phyloP scores from a whole-genome alignment of 2,113 vertebrate species.

The Leucopternis melanops region DNA sequence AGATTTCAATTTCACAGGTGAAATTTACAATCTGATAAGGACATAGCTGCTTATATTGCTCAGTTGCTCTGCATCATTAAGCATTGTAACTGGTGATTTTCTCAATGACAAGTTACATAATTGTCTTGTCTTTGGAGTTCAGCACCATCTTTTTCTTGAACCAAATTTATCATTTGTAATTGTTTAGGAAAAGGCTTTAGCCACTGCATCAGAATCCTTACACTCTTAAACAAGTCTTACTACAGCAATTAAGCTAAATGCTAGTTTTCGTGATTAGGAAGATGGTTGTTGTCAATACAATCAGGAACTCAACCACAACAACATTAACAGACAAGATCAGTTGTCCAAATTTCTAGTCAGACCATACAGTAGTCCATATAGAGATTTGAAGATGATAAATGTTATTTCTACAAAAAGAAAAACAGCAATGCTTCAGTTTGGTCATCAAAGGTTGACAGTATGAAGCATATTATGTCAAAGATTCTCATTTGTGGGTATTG shows the following conservation, averaged over 20 bases:
- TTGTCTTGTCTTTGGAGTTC: neutral
- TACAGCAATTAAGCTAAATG: neutral
- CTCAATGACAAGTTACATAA: neutral
- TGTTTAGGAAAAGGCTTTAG: neutral
- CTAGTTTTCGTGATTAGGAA: neutral
- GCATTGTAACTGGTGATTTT: neutral
- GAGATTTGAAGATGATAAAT: neutral
- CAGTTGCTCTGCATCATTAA: neutral
- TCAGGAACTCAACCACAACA: neutral
- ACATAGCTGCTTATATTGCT: neutral
- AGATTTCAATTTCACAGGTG: slow-evolving; percentile 13
- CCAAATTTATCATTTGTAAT: neutral
- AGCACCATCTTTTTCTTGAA: neutral
- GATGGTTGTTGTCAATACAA: neutral
- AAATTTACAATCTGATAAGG: slow-evolving; percentile 24
- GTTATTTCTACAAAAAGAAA: neutral
- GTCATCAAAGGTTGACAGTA: neutral
- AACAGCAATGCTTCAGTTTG: neutral
- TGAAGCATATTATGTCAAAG: neutral
- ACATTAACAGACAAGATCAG: neutral
- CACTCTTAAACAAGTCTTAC: neutral
- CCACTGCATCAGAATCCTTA: neutral
- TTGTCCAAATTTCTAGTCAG: neutral
- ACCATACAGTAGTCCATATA: neutral
- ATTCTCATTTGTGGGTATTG: neutral